A percentile compares a stretch with the other conserved stretches of the same genome.
These are phyloP conservation scores for Gobius niger DNA, from an alignment of 2,113 vertebrate genomes.

Conservation along the genomic window DNA sequence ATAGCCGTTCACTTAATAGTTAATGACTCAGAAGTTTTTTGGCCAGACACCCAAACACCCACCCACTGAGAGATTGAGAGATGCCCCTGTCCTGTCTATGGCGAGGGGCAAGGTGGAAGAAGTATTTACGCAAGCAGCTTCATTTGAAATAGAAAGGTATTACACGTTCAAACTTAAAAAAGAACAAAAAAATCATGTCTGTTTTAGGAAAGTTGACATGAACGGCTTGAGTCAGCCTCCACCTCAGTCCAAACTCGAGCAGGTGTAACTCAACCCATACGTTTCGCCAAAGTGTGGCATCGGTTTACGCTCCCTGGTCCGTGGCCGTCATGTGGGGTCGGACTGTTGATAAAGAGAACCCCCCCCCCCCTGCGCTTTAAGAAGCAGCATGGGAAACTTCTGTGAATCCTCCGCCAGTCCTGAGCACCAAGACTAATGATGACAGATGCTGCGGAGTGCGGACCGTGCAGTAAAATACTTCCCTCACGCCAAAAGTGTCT, in stretches of 20 bases:
- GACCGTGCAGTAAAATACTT: constrained; percentile 38
- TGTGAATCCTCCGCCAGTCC: constrained; percentile 20
- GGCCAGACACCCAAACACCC: constrained; percentile 23
- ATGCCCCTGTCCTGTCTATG: constrained; percentile 23
- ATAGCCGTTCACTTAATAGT: constrained; percentile 68
- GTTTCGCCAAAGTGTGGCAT: constrained; percentile 61
- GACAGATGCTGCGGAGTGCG: constrained; percentile 42
- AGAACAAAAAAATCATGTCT: too few relatives aligned
- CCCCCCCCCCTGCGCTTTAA: constrained; percentile 7
- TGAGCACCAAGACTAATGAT: constrained; percentile 30
- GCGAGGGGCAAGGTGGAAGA: neutral
- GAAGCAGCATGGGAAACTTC: constrained; percentile 61
- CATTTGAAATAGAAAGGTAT: too few relatives aligned
- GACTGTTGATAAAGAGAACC: constrained; percentile 65
- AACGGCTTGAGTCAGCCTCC: neutral
- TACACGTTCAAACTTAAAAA: too few relatives aligned
- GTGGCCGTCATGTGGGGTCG: constrained; percentile 65
- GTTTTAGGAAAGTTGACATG: too few relatives aligned
- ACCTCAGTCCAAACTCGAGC: constrained; percentile 18
- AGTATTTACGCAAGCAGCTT: neutral
- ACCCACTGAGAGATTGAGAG: constrained; percentile 1
- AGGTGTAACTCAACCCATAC: constrained; percentile 54
- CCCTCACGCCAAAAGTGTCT: constrained; percentile 17
- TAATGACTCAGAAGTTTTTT: constrained; percentile 68
- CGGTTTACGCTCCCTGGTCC: constrained; percentile 66